Conservation (phyloP, 2,113 vertebrate genomes). For the Felis catus region F.catus_Fca126_mat1.0 CM031417.1:83925001-83925500, state of each 20-base stretch:
- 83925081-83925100: neutral
- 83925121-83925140: neutral
- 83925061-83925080: neutral
- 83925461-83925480: neutral
- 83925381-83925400: constrained; percentile 16
- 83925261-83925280: neutral
- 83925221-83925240: neutral
- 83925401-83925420: constrained; percentile 25
- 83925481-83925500: constrained; percentile 11
- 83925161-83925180: neutral
- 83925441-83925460: neutral
- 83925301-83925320: neutral
- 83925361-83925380: neutral
- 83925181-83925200: neutral
- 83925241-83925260: neutral
- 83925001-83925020: constrained; percentile 18
- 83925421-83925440: neutral
- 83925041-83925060: neutral
- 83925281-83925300: neutral
- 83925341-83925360: neutral
- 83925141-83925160: neutral
- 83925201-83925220: neutral
- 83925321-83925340: neutral
- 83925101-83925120: neutral
- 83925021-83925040: constrained; percentile 2